A percentile compares a stretch with the other conserved stretches of the same genome.
Conservation (phyloP, 2,113 vertebrate genomes). For the Mugil cephalus region DNA sequence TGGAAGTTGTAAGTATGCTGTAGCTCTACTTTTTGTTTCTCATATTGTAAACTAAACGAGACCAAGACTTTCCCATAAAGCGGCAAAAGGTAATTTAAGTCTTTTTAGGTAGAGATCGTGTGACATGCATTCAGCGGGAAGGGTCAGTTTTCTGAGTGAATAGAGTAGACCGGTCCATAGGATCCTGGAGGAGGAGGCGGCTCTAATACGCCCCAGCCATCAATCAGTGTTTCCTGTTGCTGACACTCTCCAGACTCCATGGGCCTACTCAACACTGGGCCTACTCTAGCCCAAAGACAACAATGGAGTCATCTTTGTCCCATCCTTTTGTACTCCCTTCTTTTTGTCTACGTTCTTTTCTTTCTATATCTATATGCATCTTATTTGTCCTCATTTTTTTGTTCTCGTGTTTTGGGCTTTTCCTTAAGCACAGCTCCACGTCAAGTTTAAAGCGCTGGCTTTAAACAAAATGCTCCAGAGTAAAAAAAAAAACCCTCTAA, state of each 20-base stretch:
- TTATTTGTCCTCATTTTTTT: neutral
- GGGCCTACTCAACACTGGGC: constrained; percentile 46
- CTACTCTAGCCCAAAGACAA: constrained; percentile 58
- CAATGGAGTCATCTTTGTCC: neutral
- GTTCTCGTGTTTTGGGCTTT: neutral
- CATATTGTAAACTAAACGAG: constrained; percentile 21
- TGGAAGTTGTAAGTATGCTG: constrained; percentile 91
- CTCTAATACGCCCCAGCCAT: constrained; percentile 55
- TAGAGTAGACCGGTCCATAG: constrained; percentile 26
- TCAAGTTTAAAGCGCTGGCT: constrained; percentile 1
- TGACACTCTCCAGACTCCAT: constrained; percentile 73
- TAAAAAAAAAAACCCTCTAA: constrained; percentile 16
- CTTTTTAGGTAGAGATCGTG: constrained; percentile 35
- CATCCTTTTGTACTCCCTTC: constrained; percentile 2
- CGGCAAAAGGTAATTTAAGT: constrained; percentile 1
- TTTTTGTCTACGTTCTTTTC: neutral
- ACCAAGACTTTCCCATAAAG: neutral
- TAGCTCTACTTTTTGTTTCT: constrained; percentile 2
- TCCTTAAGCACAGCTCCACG: neutral
- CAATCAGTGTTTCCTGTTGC: constrained; percentile 78
- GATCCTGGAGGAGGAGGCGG: constrained; percentile 44
- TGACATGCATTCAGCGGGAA: constrained; percentile 42
- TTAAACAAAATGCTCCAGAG: constrained; percentile 5
- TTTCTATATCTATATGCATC: neutral
- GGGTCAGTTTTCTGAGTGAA: constrained; percentile 43